Conservation (phyloP, 2,888 invertebrate genomes). For the Magallana nippona region DNA sequence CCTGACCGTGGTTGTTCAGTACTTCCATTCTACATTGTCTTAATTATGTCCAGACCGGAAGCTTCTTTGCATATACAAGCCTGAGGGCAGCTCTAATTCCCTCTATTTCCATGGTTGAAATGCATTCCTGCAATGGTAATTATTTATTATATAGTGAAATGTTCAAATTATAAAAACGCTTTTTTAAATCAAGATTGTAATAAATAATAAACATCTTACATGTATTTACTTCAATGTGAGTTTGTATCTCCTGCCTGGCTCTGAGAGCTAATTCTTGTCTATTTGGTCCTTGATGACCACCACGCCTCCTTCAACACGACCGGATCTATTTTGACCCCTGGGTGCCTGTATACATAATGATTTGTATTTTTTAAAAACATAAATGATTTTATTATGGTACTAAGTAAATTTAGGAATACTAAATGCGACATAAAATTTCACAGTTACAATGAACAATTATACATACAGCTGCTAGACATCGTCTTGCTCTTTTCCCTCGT, state of each 20-base stretch:
- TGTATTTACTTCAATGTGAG: background rate
- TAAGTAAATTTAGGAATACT: too few relatives aligned
- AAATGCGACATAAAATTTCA: too few relatives aligned
- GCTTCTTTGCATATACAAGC: background rate
- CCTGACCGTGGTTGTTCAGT: too few relatives aligned
- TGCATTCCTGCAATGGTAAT: background rate
- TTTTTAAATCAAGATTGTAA: background rate
- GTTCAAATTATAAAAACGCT: background rate
- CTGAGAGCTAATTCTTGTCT: background rate
- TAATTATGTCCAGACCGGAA: background rate
- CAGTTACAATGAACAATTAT: too few relatives aligned
- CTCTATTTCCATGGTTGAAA: background rate
- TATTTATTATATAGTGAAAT: background rate
- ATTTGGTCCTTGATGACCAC: background rate
- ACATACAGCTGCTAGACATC: too few relatives aligned
- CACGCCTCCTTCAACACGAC: background rate
- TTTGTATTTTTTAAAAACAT: too few relatives aligned
- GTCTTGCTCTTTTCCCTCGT: too few relatives aligned
- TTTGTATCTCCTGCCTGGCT: slow-evolving; percentile 12
- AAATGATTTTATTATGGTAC: too few relatives aligned
- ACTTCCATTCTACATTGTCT: too few relatives aligned
- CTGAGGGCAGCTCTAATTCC: background rate
- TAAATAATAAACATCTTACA: background rate
- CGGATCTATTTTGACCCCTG: background rate
- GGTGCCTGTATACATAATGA: too few relatives aligned